A percentile compares a stretch with the other conserved stretches of the same genome.
These are phyloP conservation scores for Neolamprologus longior DNA, from an alignment of 2,113 vertebrate genomes.

Conservation along the genomic window DNA sequence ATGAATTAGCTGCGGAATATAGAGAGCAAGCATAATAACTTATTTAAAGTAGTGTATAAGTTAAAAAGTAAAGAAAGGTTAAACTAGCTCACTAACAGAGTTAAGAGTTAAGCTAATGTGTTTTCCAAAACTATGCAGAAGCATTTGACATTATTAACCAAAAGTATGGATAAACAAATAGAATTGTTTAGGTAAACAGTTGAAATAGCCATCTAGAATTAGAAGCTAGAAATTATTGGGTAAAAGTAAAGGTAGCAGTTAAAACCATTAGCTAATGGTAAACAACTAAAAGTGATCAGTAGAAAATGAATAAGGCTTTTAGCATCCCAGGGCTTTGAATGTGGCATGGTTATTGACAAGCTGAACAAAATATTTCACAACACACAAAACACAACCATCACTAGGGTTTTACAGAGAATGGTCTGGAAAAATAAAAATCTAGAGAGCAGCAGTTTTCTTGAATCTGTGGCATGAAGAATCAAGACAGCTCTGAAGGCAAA, in stretches of 20 bases:
- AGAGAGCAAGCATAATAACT: neutral
- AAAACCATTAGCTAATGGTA: neutral
- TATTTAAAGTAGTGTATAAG: neutral
- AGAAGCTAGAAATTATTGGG: neutral
- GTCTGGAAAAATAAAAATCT: neutral
- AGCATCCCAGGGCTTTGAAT: neutral
- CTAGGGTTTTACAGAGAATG: neutral
- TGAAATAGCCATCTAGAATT: neutral
- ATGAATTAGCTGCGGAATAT: neutral
- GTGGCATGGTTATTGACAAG: neutral
- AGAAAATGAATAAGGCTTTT: neutral
- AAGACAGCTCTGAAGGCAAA: neutral
- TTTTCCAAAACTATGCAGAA: neutral
- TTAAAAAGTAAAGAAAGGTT: neutral
- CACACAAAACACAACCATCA: neutral
- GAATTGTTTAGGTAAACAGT: neutral
- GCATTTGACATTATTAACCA: neutral
- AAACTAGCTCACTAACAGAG: neutral
- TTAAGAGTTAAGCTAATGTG: neutral
- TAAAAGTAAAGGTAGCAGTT: neutral
- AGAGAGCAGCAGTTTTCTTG: neutral
- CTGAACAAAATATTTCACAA: neutral
- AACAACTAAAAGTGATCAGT: neutral
- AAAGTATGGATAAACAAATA: neutral
- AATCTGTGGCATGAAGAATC: neutral